Evolutionary conservation across 2,888 invertebrate genomes (phyloP).

Genomic region (Melitaea athalia): DNA sequence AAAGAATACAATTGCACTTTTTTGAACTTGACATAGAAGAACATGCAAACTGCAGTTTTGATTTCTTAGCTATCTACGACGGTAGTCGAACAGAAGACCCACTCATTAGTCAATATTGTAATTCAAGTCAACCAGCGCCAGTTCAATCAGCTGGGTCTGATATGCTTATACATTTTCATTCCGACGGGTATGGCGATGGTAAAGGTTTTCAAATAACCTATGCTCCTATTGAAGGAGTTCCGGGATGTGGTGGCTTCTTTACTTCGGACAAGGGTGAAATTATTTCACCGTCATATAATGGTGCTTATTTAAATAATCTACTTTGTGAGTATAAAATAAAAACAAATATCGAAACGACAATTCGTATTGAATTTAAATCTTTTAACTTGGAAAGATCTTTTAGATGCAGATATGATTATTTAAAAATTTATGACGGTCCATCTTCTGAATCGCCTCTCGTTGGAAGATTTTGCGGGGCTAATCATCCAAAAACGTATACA

Average conservation of each 20-base stretch:
- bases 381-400: conserved; percentile 85
- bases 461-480: conserved; percentile 89
- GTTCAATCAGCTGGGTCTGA: conserved; percentile 85
- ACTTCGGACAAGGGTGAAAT: conserved; percentile 85
- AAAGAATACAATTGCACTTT: conserved; percentile 91
- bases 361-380: conserved; percentile 84
- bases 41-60: conserved; percentile 87
- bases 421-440: conserved; percentile 86
- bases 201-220: conserved; percentile 94
- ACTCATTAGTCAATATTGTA: conserved; percentile 87
- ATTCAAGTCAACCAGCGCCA: conserved; percentile 87
- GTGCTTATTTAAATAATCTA: conserved; percentile 81
- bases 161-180: conserved; percentile 89
- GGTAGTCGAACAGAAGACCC: conserved; percentile 74
- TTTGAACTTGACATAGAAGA: conserved; percentile 89
- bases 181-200: conserved; percentile 86
- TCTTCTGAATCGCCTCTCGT: conserved; percentile 83
- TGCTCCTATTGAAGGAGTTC: conserved; percentile 86
- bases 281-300: conserved; percentile 82
- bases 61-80: conserved; percentile 87
- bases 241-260: conserved; percentile 91
- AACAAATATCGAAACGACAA: conserved; percentile 82
- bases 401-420: conserved; percentile 84
- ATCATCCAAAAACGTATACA: conserved; percentile 82
- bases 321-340: conserved; percentile 92